Conservation (phyloP, 2,113 vertebrate genomes). For the Protobothrops flavoviridis region DNA sequence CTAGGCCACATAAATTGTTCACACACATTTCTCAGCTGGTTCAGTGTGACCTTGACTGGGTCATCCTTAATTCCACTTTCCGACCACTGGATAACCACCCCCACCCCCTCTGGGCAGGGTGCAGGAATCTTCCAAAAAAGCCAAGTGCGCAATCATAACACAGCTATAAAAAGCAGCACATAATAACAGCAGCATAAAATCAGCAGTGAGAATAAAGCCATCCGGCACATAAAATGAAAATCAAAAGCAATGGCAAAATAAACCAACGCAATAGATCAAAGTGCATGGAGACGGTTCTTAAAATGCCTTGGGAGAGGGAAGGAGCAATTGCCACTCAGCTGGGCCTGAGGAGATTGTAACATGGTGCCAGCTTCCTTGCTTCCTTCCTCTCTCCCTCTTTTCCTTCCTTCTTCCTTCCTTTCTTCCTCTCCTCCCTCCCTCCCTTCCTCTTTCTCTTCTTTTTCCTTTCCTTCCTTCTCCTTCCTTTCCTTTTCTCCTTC, state of each 20-base stretch:
- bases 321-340: neutral
- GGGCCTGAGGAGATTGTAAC: too few species aligned
- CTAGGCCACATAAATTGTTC: neutral
- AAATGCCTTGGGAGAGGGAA: neutral
- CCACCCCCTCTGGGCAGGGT: neutral
- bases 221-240: neutral
- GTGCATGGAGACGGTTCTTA: neutral
- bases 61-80: neutral
- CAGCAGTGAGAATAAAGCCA: neutral
- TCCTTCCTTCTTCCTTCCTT: too few species aligned
- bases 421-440: too few species aligned
- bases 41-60: neutral
- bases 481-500: too few species aligned
- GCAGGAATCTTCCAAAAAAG: neutral
- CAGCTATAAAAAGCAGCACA: neutral
- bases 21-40: neutral
- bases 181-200: neutral
- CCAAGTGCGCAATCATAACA: neutral
- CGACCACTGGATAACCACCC: neutral
- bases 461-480: too few species aligned
- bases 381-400: too few species aligned
- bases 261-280: neutral
- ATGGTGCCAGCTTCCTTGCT: too few species aligned
- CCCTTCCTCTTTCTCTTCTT: too few species aligned
- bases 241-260: neutral